These are phyloP conservation scores for Baryphthengus martii DNA, from an alignment of 2,113 vertebrate genomes.

Conservation along the genomic window DNA sequence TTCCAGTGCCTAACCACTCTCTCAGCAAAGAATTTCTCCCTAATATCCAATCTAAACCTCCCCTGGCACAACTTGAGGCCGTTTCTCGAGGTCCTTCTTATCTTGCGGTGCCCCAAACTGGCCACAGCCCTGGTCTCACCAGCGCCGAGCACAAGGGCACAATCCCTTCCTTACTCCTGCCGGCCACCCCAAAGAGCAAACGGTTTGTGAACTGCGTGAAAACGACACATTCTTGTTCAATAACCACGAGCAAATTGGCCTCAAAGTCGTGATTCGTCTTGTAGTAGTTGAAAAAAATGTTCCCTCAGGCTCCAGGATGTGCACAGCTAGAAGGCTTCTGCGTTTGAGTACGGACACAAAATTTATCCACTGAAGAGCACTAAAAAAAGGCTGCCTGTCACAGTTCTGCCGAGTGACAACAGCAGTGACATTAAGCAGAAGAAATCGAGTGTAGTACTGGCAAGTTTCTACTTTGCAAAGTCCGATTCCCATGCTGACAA, in stretches of 20 bases:
- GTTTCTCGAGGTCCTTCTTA: too few species aligned
- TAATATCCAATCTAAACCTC: too few species aligned
- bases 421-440: neutral
- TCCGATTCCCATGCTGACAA: neutral
- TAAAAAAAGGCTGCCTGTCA: neutral
- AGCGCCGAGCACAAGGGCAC: too few species aligned
- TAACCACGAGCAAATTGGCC: neutral
- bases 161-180: too few species aligned
- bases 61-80: too few species aligned
- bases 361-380: neutral
- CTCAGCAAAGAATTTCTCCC: too few species aligned
- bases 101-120: too few species aligned
- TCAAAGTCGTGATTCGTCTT: neutral
- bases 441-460: neutral
- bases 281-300: neutral
- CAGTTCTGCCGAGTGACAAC: too few species aligned
- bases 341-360: neutral
- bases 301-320: too few species aligned
- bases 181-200: neutral
- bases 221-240: neutral
- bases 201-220: rapidly evolving
- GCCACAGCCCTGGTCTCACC: too few species aligned
- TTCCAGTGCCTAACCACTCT: too few species aligned
- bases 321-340: neutral
- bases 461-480: neutral